Conservation (phyloP, 2,888 invertebrate species). For the Drosophila atripex region DNA sequence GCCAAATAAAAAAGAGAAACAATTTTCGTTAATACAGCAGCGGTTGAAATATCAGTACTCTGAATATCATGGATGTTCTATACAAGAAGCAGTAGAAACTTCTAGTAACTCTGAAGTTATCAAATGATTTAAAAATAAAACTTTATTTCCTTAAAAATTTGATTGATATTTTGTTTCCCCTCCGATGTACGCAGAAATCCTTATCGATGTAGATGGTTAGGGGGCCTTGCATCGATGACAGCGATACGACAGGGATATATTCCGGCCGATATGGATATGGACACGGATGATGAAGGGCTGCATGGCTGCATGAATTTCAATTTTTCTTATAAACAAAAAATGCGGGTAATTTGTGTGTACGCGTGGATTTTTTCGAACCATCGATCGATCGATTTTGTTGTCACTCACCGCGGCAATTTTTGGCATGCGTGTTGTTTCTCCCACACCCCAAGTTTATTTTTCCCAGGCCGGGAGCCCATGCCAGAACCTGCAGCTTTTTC, state of each 20-base stretch:
- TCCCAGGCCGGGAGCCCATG: constrained; percentile 8
- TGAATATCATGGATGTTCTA: constrained; percentile 17
- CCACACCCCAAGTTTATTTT: constrained; percentile 2
- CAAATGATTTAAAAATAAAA: too few species aligned
- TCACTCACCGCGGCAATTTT: constrained; percentile 51
- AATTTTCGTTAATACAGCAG: constrained; percentile 12
- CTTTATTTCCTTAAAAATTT: too few species aligned
- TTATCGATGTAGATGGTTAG: constrained; percentile 60
- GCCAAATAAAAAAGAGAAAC: constrained; percentile 7
- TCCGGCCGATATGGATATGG: constrained; percentile 38
- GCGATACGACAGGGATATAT: constrained; percentile 74
- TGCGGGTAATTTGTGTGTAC: constrained; percentile 75
- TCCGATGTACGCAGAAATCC: constrained; percentile 21
- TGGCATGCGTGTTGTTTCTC: constrained; percentile 25
- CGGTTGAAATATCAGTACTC: not conserved
- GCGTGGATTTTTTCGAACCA: constrained; percentile 29
- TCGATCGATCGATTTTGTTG: constrained; percentile 35
- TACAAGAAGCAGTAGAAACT: constrained; percentile 2
- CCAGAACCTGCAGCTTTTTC: constrained; percentile 58
- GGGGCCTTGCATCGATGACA: constrained; percentile 58
- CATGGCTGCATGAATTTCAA: constrained; percentile 70
- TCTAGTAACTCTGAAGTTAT: too few species aligned
- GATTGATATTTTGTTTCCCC: not conserved
- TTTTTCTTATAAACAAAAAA: constrained; percentile 73
- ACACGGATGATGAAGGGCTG: constrained; percentile 37